Evolutionary conservation across 2,113 vertebrate genomes (phyloP).

Genomic region (Ameiurus melas): DNA sequence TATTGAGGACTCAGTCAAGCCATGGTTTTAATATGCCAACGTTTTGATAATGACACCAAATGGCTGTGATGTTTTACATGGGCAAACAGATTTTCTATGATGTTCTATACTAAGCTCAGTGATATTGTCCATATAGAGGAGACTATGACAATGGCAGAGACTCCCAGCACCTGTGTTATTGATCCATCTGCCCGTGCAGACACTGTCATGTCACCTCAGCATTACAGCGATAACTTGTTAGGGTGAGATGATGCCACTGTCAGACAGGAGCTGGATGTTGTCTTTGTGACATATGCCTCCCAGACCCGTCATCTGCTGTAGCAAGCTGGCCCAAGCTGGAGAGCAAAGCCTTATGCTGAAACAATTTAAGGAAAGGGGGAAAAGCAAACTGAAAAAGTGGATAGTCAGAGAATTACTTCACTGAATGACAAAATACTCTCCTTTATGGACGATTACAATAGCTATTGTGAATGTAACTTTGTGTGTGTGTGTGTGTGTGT

Average conservation of each 20-base stretch:
- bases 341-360: constrained; percentile 45
- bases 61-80: constrained; percentile 9
- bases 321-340: constrained; percentile 47
- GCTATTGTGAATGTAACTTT: neutral
- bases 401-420: neutral
- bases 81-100: constrained; percentile 11
- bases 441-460: neutral
- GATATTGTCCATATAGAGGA: constrained; percentile 30
- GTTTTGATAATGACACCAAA: neutral
- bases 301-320: constrained; percentile 61
- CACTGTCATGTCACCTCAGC: constrained; percentile 77
- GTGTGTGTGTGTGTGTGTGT: constrained; percentile 1
- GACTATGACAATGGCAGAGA: constrained; percentile 62
- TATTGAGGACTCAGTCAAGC: neutral
- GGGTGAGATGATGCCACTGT: constrained; percentile 74
- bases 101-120: constrained; percentile 21
- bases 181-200: constrained; percentile 76
- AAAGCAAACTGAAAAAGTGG: neutral
- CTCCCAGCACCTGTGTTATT: constrained; percentile 70
- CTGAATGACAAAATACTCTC: neutral
- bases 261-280: constrained; percentile 64
- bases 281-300: constrained; percentile 66
- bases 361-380: constrained; percentile 32
- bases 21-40: neutral
- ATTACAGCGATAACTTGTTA: constrained; percentile 77